Base-by-base conservation (phyloP, 2,888 invertebrate genomes). In the Eudemis profundana region DNA sequence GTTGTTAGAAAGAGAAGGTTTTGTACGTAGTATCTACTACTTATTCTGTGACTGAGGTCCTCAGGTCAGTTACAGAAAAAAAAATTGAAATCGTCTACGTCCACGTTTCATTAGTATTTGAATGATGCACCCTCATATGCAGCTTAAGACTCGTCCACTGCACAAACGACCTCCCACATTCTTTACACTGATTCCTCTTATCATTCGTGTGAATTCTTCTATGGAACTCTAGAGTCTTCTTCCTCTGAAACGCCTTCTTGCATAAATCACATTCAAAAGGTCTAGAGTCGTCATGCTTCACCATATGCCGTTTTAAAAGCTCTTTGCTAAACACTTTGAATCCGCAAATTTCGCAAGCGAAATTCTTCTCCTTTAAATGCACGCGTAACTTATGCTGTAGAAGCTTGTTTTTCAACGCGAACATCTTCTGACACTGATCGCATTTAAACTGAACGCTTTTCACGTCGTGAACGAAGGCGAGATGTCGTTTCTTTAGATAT, bases 201-300 rank as follows among this genome's bases (percentile, higher is more conserved):
- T 94, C 93, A 5, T 94, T 93, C 0, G 93, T 93, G 62, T 94
- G 94, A 67, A 92, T 93, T 40, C 94, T 79, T 38, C 86, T 84
- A 73, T 94, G 94, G 1, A 93, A 87, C 0, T 93, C 93, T 38
- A 94, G 72, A 0, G 93, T 93, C 61, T 92, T 93, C 70, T 92
- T 92, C 68, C 94, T 92, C 46, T 93, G 93, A 72, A 94, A 94
- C 0, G 90, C 79, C 71, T 94, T 94, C 36, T 92, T 92, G 67
- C 94, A 94, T 66, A 89, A 83, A 4, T 92, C 88, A 69, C 94
- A 94, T 40, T 92, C 86, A 50, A 88, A 93, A 2, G 94, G 94
- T 57, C 93, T 85, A 0, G 93, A 82, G 1, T 93, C 93, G 1
- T 91, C 92, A 65, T 94, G 94, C 0, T 86, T 90, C 0, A 94